Evolutionary conservation across 2,113 vertebrate genomes (phyloP).

Genomic region (Indri indri): DNA sequence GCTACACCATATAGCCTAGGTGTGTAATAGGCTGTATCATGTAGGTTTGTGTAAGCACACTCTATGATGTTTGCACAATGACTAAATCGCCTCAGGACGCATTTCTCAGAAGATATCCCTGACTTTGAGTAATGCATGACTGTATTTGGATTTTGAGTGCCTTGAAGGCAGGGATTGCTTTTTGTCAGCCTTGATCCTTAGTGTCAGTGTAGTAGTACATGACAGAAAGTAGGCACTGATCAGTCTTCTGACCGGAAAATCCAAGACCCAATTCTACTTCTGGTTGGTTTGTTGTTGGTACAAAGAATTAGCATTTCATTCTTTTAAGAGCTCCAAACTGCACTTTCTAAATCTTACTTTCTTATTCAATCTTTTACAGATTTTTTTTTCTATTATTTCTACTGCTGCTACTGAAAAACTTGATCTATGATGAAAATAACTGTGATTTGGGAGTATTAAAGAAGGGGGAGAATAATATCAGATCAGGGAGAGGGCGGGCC

Average conservation of each 20-base stretch:
- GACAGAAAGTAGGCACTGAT: background rate
- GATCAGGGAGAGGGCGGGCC: background rate
- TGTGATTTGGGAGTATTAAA: background rate
- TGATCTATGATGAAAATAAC: background rate
- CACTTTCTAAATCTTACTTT: background rate
- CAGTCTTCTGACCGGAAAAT: background rate
- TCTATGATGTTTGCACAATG: background rate
- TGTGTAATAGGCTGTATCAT: background rate
- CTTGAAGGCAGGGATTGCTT: background rate
- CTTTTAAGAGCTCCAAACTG: background rate
- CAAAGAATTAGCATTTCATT: background rate
- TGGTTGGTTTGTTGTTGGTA: background rate
- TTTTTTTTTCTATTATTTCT: background rate
- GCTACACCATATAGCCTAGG: background rate
- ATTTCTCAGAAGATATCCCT: background rate
- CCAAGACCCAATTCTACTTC: background rate
- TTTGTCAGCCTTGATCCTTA: too few relatives aligned
- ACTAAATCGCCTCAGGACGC: background rate
- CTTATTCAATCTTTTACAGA: background rate
- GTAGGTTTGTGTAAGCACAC: background rate
- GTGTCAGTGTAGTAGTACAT: fast-evolving
- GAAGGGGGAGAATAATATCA: background rate
- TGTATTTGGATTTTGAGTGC: background rate
- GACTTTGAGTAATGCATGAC: background rate
- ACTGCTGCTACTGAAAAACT: background rate